Percentiles rank a stretch among this genome's conserved stretches.
Evolutionary conservation across 2,797 vertebrate genomes (phyloP).

Genomic region (Parauchenoglanis punctatus): DNA sequence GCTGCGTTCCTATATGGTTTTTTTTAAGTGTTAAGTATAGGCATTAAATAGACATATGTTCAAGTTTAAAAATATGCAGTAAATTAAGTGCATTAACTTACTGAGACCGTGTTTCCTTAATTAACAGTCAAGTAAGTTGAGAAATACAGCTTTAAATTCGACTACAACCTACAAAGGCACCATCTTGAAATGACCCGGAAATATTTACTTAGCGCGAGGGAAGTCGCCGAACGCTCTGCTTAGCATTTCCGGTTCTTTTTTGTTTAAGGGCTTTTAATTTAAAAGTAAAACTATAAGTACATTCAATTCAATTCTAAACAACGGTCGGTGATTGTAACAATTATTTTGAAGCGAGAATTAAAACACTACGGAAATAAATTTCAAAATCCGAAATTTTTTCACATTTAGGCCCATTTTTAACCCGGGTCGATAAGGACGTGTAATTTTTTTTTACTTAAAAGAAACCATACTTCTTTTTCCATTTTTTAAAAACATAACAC

Average conservation of each 20-base stretch:
- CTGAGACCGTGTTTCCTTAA: background rate
- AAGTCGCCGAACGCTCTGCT: fast-evolving
- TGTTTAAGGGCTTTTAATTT: background rate
- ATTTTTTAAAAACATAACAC: background rate
- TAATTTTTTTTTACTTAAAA: background rate
- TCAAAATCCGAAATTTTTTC: no score
- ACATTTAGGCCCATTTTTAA: background rate
- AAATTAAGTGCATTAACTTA: background rate
- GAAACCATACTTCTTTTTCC: background rate
- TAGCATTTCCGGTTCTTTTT: background rate
- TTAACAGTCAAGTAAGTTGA: background rate
- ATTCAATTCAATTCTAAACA: background rate
- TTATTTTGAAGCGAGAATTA: background rate
- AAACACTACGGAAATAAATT: background rate
- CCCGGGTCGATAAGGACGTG: background rate
- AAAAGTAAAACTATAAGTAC: background rate
- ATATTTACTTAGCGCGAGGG: background rate
- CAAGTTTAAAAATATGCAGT: background rate
- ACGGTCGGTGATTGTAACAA: background rate
- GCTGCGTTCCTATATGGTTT: background rate
- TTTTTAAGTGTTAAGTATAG: background rate
- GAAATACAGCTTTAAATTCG: background rate
- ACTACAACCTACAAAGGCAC: background rate
- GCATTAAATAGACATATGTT: background rate
- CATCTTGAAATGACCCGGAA: conserved; percentile 40